Evolutionary conservation across 2,797 vertebrate genomes (phyloP).

Genomic region (Ctenochaetus hawaiiensis): DNA sequence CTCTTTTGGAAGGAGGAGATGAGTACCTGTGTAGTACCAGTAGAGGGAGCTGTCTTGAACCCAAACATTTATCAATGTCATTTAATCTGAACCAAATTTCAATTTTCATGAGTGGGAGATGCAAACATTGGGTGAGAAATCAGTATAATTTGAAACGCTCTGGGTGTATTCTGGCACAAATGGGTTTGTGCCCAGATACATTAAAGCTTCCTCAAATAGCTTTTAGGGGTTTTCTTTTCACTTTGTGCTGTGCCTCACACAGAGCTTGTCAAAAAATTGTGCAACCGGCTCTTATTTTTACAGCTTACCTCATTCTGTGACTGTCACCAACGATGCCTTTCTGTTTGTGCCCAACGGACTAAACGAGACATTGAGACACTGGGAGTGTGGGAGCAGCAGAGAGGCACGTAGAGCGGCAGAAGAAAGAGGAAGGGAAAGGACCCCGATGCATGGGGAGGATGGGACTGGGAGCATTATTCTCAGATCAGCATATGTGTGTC

Average conservation of each 20-base stretch:
- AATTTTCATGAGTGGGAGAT: constrained; percentile 86
- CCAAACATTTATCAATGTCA: constrained; percentile 79
- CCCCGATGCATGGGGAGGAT: constrained; percentile 77
- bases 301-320: constrained; percentile 81
- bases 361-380: constrained; percentile 77
- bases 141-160: constrained; percentile 82
- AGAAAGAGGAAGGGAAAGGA: constrained; percentile 72
- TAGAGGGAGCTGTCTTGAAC: constrained; percentile 80
- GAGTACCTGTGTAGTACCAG: constrained; percentile 61
- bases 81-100: constrained; percentile 86
- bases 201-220: constrained; percentile 82
- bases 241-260: constrained; percentile 77
- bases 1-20: constrained; percentile 22
- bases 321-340: constrained; percentile 75
- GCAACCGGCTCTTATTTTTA: constrained; percentile 75
- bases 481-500: constrained; percentile 81
- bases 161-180: constrained; percentile 84
- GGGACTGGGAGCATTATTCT: constrained; percentile 81
- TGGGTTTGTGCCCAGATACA: constrained; percentile 82
- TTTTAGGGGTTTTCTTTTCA: constrained; percentile 80
- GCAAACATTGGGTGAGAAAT: constrained; percentile 85
- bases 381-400: constrained; percentile 73
- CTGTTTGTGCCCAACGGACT: constrained; percentile 80
- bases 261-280: constrained; percentile 81
- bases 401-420: constrained; percentile 65